Conservation (phyloP, 2,113 vertebrate genomes). For the Podarcis raffonei region DNA sequence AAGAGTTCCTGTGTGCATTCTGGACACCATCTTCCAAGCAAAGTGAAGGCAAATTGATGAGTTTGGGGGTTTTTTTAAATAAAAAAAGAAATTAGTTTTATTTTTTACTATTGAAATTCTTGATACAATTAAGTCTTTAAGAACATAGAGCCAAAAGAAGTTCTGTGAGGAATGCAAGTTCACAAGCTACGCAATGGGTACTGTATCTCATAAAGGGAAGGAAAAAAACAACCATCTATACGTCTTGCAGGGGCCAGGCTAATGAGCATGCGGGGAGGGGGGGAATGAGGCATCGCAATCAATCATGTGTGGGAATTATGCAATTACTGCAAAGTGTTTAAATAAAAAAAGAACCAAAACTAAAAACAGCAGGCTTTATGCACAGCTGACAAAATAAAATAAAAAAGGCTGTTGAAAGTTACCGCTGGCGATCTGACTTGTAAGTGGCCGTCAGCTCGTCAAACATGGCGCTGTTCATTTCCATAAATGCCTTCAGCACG, state of each 20-base stretch:
- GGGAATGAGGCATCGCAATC: constrained; percentile 23
- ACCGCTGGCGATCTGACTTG: constrained; percentile 99
- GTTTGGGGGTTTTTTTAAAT: not conserved
- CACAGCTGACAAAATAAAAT: constrained; percentile 73
- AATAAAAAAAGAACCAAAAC: constrained; percentile 7
- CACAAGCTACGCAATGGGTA: constrained; percentile 4
- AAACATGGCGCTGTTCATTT: constrained; percentile 99
- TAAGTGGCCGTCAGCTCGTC: constrained; percentile 99
- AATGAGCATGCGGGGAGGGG: constrained; percentile 9
- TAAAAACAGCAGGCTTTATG: constrained; percentile 54
- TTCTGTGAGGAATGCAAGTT: constrained; percentile 9
- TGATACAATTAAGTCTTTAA: constrained; percentile 23
- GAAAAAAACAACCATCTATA: constrained; percentile 22
- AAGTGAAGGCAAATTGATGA: not conserved
- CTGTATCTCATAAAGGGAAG: constrained; percentile 17
- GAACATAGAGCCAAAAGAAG: not conserved
- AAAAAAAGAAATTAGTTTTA: not conserved
- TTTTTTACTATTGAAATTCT: constrained; percentile 17
- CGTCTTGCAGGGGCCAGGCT: constrained; percentile 15
- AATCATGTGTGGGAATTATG: constrained; percentile 11
- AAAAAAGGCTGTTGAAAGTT: constrained; percentile 83
- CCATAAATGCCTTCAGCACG: constrained; percentile 99
- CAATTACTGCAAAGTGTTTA: constrained; percentile 49
- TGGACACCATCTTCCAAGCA: not conserved
- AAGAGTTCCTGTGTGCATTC: not conserved